Conservation (phyloP, 2,888 invertebrate species). For the Gasteruption jaculator region DNA sequence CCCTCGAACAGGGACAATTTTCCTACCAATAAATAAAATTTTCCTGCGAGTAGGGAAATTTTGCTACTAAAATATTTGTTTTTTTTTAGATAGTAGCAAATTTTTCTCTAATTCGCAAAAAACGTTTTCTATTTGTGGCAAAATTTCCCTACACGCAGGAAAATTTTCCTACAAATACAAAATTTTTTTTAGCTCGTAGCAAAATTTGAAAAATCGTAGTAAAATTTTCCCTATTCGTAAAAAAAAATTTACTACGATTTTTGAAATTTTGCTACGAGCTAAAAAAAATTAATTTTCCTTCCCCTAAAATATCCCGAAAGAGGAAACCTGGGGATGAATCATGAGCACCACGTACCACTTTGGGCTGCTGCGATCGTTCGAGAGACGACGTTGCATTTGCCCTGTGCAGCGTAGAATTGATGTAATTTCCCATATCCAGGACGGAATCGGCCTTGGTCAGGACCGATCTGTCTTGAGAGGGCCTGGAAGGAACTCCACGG, state of each 20-base stretch:
- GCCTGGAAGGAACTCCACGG: constrained; percentile 49
- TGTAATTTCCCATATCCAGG: constrained; percentile 55
- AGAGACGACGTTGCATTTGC: constrained; percentile 48
- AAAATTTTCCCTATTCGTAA: no score
- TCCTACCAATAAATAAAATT: no score
- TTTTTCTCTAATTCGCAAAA: no score
- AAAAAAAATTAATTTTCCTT: background rate
- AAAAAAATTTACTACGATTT: background rate
- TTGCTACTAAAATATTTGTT: no score
- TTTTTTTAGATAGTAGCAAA: no score
- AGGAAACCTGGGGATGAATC: no score
- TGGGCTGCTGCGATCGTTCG: constrained; percentile 48
- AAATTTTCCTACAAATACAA: background rate
- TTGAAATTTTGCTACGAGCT: background rate
- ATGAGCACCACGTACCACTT: constrained; percentile 41
- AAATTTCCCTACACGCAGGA: no score
- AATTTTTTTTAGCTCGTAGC: background rate
- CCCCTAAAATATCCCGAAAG: no score
- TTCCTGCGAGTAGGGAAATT: no score
- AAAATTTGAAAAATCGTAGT: background rate
- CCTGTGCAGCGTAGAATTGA: constrained; percentile 53
- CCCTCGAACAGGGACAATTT: no score
- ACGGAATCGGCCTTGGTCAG: constrained; percentile 58
- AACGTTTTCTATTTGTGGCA: no score
- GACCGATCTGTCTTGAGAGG: constrained; percentile 51